Percentiles rank a stretch among this genome's conserved stretches.
Evolutionary conservation across 2,797 vertebrate species (phyloP).

Genomic region (Setipinna tenuifilis): DNA sequence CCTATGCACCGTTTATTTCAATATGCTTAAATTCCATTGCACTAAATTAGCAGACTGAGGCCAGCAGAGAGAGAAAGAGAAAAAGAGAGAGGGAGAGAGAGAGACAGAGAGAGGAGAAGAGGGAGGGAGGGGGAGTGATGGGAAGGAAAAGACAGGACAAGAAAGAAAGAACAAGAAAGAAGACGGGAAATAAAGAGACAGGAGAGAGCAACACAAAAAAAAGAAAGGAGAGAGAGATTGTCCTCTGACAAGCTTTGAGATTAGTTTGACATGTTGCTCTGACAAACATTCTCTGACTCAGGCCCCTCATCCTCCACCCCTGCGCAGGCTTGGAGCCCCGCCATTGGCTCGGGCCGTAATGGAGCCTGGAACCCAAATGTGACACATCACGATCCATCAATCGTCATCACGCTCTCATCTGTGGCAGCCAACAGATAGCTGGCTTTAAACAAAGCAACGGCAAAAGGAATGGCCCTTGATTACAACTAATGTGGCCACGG

Average conservation of each 20-base stretch:
- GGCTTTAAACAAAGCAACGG: conserved; percentile 47
- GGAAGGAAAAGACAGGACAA: neutral
- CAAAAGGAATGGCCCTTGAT: conserved; percentile 64
- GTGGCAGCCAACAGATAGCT: conserved; percentile 49
- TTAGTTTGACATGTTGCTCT: conserved; percentile 30
- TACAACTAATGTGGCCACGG: conserved; percentile 68
- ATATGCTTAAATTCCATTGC: neutral
- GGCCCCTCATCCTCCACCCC: neutral
- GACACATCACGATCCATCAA: conserved; percentile 52
- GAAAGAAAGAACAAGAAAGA: neutral
- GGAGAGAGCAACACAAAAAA: neutral
- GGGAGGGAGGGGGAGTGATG: neutral
- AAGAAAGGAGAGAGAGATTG: neutral
- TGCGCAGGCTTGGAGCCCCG: conserved; percentile 14
- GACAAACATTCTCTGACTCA: conserved; percentile 26
- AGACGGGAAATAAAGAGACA: neutral
- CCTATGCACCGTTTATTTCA: neutral
- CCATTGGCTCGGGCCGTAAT: conserved; percentile 32
- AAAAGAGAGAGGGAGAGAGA: neutral
- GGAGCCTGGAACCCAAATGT: conserved; percentile 38
- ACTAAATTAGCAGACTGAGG: neutral
- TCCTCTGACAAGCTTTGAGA: conserved; percentile 10
- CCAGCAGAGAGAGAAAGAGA: neutral
- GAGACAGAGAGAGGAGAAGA: neutral
- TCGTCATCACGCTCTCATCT: conserved; percentile 58